Percentiles rank a stretch among this genome's conserved stretches.
Evolutionary conservation across 2,888 invertebrate genomes (phyloP).

Genomic region (Epistrophella euchroma): DNA sequence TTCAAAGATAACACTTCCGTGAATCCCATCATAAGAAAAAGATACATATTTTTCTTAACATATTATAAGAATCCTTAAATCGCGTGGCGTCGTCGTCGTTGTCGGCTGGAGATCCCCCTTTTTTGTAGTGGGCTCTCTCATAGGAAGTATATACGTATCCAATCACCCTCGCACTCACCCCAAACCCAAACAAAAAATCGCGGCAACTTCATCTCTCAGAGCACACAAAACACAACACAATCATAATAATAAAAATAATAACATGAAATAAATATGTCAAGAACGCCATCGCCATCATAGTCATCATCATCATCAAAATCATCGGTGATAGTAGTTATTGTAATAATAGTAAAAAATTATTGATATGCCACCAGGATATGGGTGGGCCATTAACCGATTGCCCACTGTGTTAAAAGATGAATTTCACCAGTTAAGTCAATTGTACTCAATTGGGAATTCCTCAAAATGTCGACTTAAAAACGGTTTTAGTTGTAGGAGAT

Average conservation of each 20-base stretch:
- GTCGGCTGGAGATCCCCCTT: slow-evolving; percentile 3
- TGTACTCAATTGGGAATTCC: too few relatives aligned
- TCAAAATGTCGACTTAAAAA: too few relatives aligned
- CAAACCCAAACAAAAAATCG: not conserved
- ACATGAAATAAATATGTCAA: slow-evolving; percentile 75
- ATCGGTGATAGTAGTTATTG: slow-evolving; percentile 74
- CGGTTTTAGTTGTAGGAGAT: too few relatives aligned
- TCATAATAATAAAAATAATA: slow-evolving; percentile 75
- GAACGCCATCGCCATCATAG: slow-evolving; percentile 64
- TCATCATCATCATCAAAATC: slow-evolving; percentile 46
- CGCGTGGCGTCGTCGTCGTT: slow-evolving; percentile 10
- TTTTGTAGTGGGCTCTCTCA: not conserved
- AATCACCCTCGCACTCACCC: not conserved
- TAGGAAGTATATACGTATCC: slow-evolving; percentile 20
- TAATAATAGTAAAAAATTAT: slow-evolving; percentile 75
- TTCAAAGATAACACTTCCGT: slow-evolving; percentile 64
- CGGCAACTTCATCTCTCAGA: slow-evolving; percentile 22
- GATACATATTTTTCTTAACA: slow-evolving; percentile 4
- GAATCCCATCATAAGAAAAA: slow-evolving; percentile 1
- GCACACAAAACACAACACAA: not conserved
- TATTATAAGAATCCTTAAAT: slow-evolving; percentile 9
- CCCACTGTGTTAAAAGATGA: slow-evolving; percentile 24
- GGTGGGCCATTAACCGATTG: slow-evolving; percentile 67
- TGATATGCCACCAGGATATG: slow-evolving; percentile 76
- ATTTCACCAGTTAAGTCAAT: slow-evolving; percentile 4